phyloP scores from a whole-genome alignment of 2,888 invertebrate genomes.

The Cacoxenus indagator region DNA sequence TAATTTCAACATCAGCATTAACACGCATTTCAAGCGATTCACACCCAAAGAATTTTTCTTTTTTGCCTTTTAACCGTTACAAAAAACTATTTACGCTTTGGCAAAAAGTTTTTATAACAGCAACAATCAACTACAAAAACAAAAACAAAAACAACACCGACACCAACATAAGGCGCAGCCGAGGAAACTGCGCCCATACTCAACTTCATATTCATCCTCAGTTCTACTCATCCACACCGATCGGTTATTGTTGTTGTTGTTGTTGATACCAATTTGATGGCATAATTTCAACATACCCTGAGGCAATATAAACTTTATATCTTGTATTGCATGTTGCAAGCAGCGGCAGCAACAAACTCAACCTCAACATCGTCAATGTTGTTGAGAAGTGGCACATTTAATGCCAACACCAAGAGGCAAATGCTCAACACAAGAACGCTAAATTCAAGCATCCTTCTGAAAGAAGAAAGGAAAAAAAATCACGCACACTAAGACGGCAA shows the following conservation, averaged over 20 bases:
- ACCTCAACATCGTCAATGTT: conserved; percentile 5
- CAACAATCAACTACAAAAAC: not conserved
- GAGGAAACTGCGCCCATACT: conserved; percentile 8
- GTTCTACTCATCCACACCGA: conserved; percentile 21
- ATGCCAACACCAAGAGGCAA: conserved; percentile 12
- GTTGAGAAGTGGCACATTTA: conserved; percentile 51
- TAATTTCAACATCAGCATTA: not conserved
- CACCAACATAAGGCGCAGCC: not conserved
- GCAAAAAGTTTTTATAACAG: conserved; percentile 13
- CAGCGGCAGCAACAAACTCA: conserved; percentile 45
- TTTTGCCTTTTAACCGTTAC: not conserved
- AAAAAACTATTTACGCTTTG: not conserved
- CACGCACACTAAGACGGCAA: not conserved
- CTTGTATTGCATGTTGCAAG: not conserved
- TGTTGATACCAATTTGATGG: conserved; percentile 70
- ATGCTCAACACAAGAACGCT: not conserved
- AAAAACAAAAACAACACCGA: conserved; percentile 1
- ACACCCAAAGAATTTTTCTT: conserved; percentile 2
- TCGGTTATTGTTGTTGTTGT: conserved; percentile 34
- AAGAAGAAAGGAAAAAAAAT: not conserved
- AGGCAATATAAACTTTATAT: conserved; percentile 1
- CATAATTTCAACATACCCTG: conserved; percentile 57
- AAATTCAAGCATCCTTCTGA: conserved; percentile 6
- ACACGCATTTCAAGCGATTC: not conserved
- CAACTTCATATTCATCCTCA: not conserved